Evolutionary conservation across 2,888 invertebrate genomes (phyloP).

Genomic region (Drosophila stalkeri): DNA sequence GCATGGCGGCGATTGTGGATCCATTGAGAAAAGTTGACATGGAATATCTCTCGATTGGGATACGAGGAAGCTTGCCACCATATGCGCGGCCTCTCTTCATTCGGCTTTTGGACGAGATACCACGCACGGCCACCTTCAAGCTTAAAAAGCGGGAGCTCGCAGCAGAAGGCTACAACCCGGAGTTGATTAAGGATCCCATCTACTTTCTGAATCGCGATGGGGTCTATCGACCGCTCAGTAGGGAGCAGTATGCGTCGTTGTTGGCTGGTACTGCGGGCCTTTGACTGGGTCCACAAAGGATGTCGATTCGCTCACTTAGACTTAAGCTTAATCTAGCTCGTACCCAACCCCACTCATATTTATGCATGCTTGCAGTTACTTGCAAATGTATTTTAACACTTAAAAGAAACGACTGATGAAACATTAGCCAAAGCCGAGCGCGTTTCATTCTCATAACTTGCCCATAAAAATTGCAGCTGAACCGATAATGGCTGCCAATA

Average conservation of each 20-base stretch:
- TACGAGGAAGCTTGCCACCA: slow-evolving; percentile 90
- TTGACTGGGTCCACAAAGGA: slow-evolving; percentile 77
- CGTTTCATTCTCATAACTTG: slow-evolving; percentile 69
- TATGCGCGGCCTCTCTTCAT: slow-evolving; percentile 97
- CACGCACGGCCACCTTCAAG: slow-evolving; percentile 96
- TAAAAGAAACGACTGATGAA: slow-evolving; percentile 61
- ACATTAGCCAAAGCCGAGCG: slow-evolving; percentile 64
- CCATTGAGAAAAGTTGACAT: slow-evolving; percentile 87
- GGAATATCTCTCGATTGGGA: slow-evolving; percentile 87
- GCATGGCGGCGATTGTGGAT: slow-evolving; percentile 96
- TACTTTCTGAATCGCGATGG: slow-evolving; percentile 89
- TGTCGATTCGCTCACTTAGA: slow-evolving; percentile 8
- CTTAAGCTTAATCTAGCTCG: slow-evolving; percentile 22
- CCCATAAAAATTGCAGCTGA: slow-evolving; percentile 75
- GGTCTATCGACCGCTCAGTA: slow-evolving; percentile 86
- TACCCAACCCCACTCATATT: slow-evolving; percentile 5
- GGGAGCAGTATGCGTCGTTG: slow-evolving; percentile 86
- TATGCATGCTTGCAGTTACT: slow-evolving; percentile 10
- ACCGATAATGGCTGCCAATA: slow-evolving; percentile 82
- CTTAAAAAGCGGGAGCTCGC: slow-evolving; percentile 95
- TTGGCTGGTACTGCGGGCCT: slow-evolving; percentile 86
- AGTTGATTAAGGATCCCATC: slow-evolving; percentile 89
- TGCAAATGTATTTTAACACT: slow-evolving; percentile 48
- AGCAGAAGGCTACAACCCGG: slow-evolving; percentile 92
- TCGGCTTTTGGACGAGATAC: slow-evolving; percentile 91